Conservation (phyloP, 2,797 vertebrate species). For the Hoplostethus atlanticus region DNA sequence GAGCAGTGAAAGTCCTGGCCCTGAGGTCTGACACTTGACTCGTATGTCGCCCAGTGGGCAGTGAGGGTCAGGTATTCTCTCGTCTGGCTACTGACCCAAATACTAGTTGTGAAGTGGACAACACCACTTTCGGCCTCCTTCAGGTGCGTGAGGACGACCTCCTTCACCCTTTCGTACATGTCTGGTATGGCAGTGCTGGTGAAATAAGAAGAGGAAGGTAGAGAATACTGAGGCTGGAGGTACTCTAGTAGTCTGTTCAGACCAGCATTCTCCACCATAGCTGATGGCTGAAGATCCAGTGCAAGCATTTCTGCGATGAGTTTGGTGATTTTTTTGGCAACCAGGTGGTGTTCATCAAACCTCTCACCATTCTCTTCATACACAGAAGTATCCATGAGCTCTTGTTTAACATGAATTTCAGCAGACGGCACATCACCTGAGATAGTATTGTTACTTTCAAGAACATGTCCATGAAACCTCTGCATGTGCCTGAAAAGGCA, state of each 20-base stretch:
- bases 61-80: slow-evolving; percentile 96
- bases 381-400: slow-evolving; percentile 83
- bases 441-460: slow-evolving; percentile 89
- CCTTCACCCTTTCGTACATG: slow-evolving; percentile 95
- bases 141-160: slow-evolving; percentile 91
- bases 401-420: slow-evolving; percentile 84
- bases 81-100: slow-evolving; percentile 97
- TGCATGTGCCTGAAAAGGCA: slow-evolving; percentile 97
- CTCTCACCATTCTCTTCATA: slow-evolving; percentile 87
- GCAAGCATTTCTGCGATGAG: slow-evolving; percentile 98
- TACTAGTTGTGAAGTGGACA: slow-evolving; percentile 95
- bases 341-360: slow-evolving; percentile 93
- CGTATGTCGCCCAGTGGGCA: slow-evolving; percentile 96
- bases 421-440: slow-evolving; percentile 88
- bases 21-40: slow-evolving; percentile 89
- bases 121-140: slow-evolving; percentile 95
- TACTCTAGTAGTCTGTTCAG: slow-evolving; percentile 94
- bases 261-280: slow-evolving; percentile 94
- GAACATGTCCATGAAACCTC: slow-evolving; percentile 92
- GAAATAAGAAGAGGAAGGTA: slow-evolving; percentile 94
- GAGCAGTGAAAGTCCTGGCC: slow-evolving; percentile 96
- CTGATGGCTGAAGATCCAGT: slow-evolving; percentile 98
- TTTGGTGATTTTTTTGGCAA: slow-evolving; percentile 98
- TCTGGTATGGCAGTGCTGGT: slow-evolving; percentile 97
- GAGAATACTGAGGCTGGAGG: slow-evolving; percentile 95